Evolutionary conservation across 2,113 vertebrate genomes (phyloP).

Genomic region (Delphinapterus leucas): DNA sequence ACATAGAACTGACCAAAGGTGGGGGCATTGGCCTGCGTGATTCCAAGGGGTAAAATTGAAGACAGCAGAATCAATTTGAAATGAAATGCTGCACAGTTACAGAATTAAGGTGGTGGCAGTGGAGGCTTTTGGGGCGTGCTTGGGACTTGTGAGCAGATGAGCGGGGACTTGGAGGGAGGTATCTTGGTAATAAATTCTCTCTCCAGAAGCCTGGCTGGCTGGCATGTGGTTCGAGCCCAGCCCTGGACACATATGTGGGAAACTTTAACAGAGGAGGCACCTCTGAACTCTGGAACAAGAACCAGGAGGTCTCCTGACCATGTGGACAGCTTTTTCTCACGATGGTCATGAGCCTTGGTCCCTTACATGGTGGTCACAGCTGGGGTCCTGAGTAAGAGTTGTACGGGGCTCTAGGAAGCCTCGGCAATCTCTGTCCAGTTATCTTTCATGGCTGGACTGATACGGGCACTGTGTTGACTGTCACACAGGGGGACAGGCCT

Average conservation of each 20-base stretch:
- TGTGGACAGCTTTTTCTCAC: not conserved
- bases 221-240: not conserved
- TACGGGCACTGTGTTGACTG: not conserved
- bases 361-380: not conserved
- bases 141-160: not conserved
- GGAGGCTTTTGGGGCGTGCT: fast-evolving
- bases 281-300: not conserved
- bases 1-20: too few species aligned
- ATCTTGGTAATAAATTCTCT: not conserved
- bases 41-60: not conserved
- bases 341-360: fast-evolving
- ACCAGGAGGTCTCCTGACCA: not conserved
- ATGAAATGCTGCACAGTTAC: not conserved
- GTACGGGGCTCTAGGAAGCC: not conserved
- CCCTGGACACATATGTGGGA: not conserved
- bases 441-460: not conserved
- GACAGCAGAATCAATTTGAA: not conserved
- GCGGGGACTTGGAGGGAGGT: not conserved
- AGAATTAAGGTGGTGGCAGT: not conserved
- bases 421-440: not conserved
- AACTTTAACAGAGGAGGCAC: not conserved
- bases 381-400: not conserved
- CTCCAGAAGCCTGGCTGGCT: not conserved
- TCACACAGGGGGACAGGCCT: not conserved
- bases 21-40: not conserved